These are phyloP conservation scores for Bhutanitis thaidina DNA, from an alignment of 2,888 invertebrate species.

Conservation along the genomic window DNA sequence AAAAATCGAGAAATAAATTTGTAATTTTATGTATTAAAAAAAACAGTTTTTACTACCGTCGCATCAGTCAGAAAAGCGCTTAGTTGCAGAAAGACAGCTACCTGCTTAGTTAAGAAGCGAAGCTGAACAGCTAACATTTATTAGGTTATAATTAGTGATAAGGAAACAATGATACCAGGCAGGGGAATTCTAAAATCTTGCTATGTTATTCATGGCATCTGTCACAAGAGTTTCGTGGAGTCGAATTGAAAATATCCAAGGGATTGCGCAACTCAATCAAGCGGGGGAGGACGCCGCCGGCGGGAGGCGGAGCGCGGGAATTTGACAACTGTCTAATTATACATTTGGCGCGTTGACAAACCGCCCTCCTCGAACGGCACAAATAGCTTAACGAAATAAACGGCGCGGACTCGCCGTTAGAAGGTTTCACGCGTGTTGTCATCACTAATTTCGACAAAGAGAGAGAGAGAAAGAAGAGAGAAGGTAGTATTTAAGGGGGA, in stretches of 20 bases:
- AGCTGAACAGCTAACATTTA: too few relatives aligned
- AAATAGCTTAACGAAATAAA: conserved; percentile 38
- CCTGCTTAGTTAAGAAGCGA: too few relatives aligned
- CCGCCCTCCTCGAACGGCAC: conserved; percentile 42
- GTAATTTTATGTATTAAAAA: too few relatives aligned
- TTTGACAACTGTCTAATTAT: conserved; percentile 67
- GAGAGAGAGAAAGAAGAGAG: too few relatives aligned
- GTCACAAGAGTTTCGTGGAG: conserved; percentile 13
- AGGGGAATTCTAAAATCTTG: neutral
- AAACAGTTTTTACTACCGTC: too few relatives aligned
- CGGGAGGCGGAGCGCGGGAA: conserved; percentile 36
- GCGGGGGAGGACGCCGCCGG: conserved; percentile 14
- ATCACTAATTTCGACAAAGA: too few relatives aligned
- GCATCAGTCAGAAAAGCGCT: too few relatives aligned
- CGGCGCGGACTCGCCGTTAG: neutral
- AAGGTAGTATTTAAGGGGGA: too few relatives aligned
- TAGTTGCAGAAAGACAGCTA: too few relatives aligned
- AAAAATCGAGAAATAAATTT: too few relatives aligned
- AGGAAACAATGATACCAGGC: too few relatives aligned
- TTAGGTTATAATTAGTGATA: too few relatives aligned
- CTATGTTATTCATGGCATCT: conserved; percentile 1
- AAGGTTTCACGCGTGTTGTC: neutral
- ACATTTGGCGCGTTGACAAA: conserved; percentile 62
- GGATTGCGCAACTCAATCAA: conserved; percentile 39
- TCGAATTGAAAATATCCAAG: conserved; percentile 12